Percentiles rank a stretch among this genome's conserved stretches.
Evolutionary conservation across 2,888 invertebrate species (phyloP).

Genomic region (Aphodius sticticus): DNA sequence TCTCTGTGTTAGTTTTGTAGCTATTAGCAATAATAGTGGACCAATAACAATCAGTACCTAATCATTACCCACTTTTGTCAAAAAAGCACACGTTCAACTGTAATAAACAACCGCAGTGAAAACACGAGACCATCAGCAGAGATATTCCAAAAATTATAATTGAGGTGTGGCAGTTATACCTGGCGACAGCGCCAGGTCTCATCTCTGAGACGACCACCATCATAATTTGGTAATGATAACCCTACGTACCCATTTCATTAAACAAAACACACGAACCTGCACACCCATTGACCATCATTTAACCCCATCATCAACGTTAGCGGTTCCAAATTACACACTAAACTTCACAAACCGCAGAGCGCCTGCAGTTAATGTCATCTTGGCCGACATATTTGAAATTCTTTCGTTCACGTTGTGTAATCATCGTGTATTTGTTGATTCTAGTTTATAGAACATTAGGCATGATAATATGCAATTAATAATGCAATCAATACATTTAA

Average conservation of each 20-base stretch:
- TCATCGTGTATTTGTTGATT: too few species aligned
- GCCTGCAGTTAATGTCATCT: neutral
- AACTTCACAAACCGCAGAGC: neutral
- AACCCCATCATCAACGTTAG: neutral
- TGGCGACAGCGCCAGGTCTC: neutral
- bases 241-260: neutral
- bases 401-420: neutral
- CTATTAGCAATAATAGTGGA: too few species aligned
- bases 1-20: too few species aligned
- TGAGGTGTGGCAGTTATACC: neutral
- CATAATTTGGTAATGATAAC: neutral
- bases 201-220: neutral
- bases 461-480: too few species aligned
- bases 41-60: too few species aligned
- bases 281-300: neutral
- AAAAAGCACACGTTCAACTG: too few species aligned
- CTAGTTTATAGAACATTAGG: too few species aligned
- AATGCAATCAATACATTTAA: too few species aligned
- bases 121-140: neutral
- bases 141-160: neutral
- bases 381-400: conserved; percentile 13
- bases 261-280: neutral
- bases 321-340: neutral
- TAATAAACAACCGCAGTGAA: too few species aligned
- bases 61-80: too few species aligned